A percentile compares a stretch with the other conserved stretches of the same genome.
phyloP scores from a whole-genome alignment of 1,140 invertebrate species.

The Holcopasites calliopsidis region DNA sequence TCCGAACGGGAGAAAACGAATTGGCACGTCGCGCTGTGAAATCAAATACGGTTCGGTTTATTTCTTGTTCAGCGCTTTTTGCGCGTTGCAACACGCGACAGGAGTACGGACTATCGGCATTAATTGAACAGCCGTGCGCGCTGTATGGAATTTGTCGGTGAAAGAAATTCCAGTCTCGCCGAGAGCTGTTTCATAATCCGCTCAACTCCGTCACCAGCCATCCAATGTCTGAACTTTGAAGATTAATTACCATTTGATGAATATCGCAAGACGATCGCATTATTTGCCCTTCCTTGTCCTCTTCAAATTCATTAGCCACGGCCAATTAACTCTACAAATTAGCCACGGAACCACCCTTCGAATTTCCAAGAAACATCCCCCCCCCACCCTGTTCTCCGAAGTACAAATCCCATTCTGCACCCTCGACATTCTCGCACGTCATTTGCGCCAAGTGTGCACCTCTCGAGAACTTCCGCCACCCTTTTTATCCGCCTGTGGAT shows the following conservation, averaged over 20 bases:
- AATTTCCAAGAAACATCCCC: too few relatives aligned
- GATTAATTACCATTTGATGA: too few relatives aligned
- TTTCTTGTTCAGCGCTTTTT: neutral
- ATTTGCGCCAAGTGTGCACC: neutral
- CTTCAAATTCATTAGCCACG: too few relatives aligned
- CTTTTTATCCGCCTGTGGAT: neutral
- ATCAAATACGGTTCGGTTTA: slow-evolving; percentile 15
- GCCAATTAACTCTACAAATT: too few relatives aligned
- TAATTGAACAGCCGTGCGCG: slow-evolving; percentile 13
- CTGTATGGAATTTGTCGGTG: neutral
- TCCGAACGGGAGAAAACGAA: neutral
- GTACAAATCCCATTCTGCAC: neutral
- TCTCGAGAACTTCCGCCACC: neutral
- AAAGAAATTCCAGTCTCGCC: neutral
- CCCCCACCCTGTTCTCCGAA: too few relatives aligned
- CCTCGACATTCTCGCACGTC: neutral
- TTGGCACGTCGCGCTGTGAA: neutral
- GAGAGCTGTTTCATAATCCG: neutral
- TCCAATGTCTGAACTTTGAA: too few relatives aligned
- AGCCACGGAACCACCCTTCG: too few relatives aligned
- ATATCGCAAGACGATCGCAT: too few relatives aligned
- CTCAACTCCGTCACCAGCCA: too few relatives aligned
- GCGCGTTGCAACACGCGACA: neutral
- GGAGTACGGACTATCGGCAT: neutral
- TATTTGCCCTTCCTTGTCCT: too few relatives aligned